Evolutionary conservation across 2,888 invertebrate species (phyloP), one percentile per base, ranked within the genome.

Genomic region (Hyposoter dolosus): DNA sequence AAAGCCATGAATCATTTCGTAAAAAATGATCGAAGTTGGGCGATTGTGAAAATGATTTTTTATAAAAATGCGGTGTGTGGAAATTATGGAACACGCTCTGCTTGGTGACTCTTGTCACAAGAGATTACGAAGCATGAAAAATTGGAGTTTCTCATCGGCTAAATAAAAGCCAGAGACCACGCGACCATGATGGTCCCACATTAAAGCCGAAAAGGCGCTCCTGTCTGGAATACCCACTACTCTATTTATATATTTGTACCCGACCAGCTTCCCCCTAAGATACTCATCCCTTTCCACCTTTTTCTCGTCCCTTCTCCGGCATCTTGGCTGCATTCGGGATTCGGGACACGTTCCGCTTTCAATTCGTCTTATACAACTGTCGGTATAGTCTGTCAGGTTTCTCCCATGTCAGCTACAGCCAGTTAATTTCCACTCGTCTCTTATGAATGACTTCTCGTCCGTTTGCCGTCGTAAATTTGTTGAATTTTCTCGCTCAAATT

Each of bases 331-430:
- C 77, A 87, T 88, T 80, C 50, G 15, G 82, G 78, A 88, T 88
- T 88, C 88, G 86, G 84, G 84, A 87, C 88, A 88, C 88, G 88
- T 87, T 85, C 79, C 79, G 86, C 84, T 88, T 88, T 88, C 88
- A 88, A 88, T 88, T 88, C 88, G 88, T 88, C 87, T 88, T 88
- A 87, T 85, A 85, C 87, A 88, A 87, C 87, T 88, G 88, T 87
- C 87, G 86, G 85, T 88, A 88, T 86, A 85, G 86, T 86, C 87
- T 87, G 88, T 85, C 87, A 88, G 82, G 86, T 83, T 86, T 83
- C 84, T 85, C 83, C 86, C 87, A 83, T 87, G 88, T 88, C 88
- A 88, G 86, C 83, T 84, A 84, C 86, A 87, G 87, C 84, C 88
- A 88, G 87, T 88, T 88, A 88, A 88, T 88, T 88, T 88, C 85